Evolutionary conservation across 2,888 invertebrate species (phyloP), one percentile per base, ranked within the genome.

Genomic region (Dryadula phaetusa): DNA sequence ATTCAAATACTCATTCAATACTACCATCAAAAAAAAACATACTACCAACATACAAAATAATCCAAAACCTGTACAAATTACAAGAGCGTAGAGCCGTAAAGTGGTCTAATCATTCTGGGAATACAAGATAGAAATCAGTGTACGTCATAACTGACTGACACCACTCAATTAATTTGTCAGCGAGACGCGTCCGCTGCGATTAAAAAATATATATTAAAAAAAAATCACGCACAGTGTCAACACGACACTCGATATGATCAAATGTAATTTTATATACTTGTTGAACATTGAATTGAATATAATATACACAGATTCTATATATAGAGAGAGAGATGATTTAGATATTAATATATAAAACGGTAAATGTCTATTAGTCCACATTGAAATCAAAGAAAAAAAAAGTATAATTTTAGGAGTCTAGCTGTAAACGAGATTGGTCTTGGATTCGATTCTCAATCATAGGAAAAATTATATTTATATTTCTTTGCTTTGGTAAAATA

Each of bases 191-290:
- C 46, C 58, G 49, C 32, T 37, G 64, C 42, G 34, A 49, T 56
- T 58, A 64, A 58, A 64, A 64, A 64, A 64, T 40, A 20, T 52
- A 16, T 34, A n/a, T n/a, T n/a, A 53, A 34, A 47, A 47, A 20
- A 46, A 47, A 54, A 34, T 34, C 54, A 37, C 64, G 42, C 58
- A 40, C 64, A 20, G 40, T 58, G 64, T 64, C 66, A 61, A 61
- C 53, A 12, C 64, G 47, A 61, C 61, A 66, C 44, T 53, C n/a
- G 66, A 66, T 61, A 54, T 16, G 61, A 61, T 53, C 32, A 42
- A 60, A 37, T 61, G 66, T 53, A 66, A 66, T 53, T 22, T 8
- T 32, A n/a, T n/a, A 66, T 25, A 66, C 66, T 49, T 49, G 32
- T n/a, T 42, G 46, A 25, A 32, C 42, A 58, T 28, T 44, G 20